These are phyloP conservation scores for Saguinus midas DNA, from an alignment of 2,113 vertebrate genomes.

Conservation along the genomic window DNA sequence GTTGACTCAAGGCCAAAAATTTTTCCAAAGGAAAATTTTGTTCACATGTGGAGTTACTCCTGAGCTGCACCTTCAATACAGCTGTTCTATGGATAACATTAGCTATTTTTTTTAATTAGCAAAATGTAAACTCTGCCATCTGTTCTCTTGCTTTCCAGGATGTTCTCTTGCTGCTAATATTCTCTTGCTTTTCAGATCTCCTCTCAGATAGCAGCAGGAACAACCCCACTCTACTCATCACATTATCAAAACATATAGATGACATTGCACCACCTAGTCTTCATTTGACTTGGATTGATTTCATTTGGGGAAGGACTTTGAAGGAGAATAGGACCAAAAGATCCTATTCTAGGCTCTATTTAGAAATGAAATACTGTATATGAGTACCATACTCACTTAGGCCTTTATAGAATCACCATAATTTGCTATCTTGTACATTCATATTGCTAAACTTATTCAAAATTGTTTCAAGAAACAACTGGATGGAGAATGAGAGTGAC, in stretches of 20 bases:
- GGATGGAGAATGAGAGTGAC: too few species aligned
- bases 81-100: not conserved
- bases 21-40: not conserved
- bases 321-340: not conserved
- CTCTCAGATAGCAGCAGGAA: not conserved
- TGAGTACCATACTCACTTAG: not conserved
- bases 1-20: not conserved
- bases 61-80: not conserved
- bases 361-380: not conserved
- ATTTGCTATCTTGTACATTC: not conserved
- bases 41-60: not conserved
- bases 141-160: not conserved
- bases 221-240: not conserved
- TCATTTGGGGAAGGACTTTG: not conserved
- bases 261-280: not conserved
- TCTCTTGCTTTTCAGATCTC: not conserved
- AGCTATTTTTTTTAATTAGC: not conserved
- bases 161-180: too few species aligned
- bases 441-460: not conserved
- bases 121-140: not conserved
- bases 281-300: not conserved
- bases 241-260: not conserved
- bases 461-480: slow-evolving; percentile 16
- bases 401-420: not conserved
- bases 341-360: not conserved